These are phyloP conservation scores for Bothrops jararaca DNA, from an alignment of 2,113 vertebrate species.

Conservation along the genomic window DNA sequence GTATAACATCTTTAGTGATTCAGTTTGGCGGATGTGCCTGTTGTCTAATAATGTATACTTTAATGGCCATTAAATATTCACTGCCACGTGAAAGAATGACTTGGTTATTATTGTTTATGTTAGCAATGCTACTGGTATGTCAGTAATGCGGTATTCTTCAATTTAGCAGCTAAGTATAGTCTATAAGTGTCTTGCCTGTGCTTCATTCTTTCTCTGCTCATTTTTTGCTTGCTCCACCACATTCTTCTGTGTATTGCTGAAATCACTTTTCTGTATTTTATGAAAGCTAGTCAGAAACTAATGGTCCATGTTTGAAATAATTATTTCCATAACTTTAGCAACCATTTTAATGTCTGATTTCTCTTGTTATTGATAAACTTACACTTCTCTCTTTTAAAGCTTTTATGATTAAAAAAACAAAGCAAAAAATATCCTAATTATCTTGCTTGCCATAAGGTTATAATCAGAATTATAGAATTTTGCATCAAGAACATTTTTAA, in stretches of 20 bases:
- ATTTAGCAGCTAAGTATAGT: constrained; percentile 43
- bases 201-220: constrained; percentile 54
- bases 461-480: constrained; percentile 57
- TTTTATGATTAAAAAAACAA: constrained; percentile 39
- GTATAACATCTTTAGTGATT: background rate
- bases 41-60: background rate
- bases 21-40: background rate
- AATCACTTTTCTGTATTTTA: constrained; percentile 74
- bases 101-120: background rate
- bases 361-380: background rate
- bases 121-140: constrained; percentile 11
- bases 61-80: background rate
- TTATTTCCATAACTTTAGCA: constrained; percentile 58
- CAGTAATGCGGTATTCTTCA: background rate
- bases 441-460: constrained; percentile 46
- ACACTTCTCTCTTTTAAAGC: constrained; percentile 14
- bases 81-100: background rate
- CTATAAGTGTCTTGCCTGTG: constrained; percentile 44
- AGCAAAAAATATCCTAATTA: constrained; percentile 25
- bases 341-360: constrained; percentile 4
- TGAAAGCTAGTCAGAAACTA: constrained; percentile 52
- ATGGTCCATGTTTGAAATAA: constrained; percentile 59
- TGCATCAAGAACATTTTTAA: constrained; percentile 41
- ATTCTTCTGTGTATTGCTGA: constrained; percentile 66
- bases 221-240: constrained; percentile 66